Conservation (phyloP, 2,113 vertebrate species). For the Paramormyrops kingsleyae region DNA sequence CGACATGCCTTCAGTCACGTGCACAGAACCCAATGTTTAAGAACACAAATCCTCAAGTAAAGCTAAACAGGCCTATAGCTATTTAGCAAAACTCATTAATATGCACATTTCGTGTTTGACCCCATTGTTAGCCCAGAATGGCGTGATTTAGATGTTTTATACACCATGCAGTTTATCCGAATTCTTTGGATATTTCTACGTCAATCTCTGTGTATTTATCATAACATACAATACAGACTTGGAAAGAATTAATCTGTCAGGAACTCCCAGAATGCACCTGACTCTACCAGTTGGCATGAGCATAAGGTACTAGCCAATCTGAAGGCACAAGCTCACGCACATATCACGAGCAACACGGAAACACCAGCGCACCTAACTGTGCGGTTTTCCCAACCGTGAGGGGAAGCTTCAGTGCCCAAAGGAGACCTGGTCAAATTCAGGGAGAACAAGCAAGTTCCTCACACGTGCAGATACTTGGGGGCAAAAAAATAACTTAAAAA, state of each 20-base stretch:
- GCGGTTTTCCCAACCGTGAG: background rate
- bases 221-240: background rate
- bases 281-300: background rate
- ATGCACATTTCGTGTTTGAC: background rate
- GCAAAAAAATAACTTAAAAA: background rate
- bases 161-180: background rate
- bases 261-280: background rate
- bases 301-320: background rate
- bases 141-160: background rate
- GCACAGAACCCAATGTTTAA: background rate
- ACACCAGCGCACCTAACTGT: background rate
- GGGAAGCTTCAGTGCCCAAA: background rate
- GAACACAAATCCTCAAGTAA: background rate
- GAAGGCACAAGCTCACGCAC: background rate
- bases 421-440: background rate
- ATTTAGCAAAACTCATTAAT: background rate
- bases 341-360: background rate
- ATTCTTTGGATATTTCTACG: background rate
- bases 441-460: background rate
- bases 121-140: background rate
- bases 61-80: background rate
- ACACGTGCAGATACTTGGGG: background rate
- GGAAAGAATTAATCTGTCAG: background rate
- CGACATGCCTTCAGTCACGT: background rate
- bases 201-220: background rate